Evolutionary conservation across 2,797 vertebrate genomes (phyloP), one percentile per base, ranked within the genome.

Genomic region (Lagocephalus sceleratus): DNA sequence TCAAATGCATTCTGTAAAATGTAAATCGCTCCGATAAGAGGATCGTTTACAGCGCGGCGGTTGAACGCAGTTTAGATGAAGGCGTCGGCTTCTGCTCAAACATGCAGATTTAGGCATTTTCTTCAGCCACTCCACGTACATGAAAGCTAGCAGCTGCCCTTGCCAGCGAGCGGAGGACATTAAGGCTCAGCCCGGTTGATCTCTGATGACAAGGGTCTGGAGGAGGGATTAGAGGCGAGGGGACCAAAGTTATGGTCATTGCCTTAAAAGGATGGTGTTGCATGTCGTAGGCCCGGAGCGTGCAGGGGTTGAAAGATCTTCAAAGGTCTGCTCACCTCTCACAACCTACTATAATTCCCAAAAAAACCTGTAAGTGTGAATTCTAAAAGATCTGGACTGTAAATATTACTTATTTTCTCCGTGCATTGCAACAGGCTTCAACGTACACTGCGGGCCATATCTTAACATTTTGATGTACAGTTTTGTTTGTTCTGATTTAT

Each of bases 191-290:
- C 74, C 69, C 63, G 76, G 87, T 86, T 87, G 85, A 87, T 90
- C 82, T 85, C 75, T 83, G 85, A 85, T 80, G 82, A 88, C 83
- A 81, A 84, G 71, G 76, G 84, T 88, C 84, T 88, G 81, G 75
- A 81, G 70, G 61, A 77, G 76, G 82, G 87, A 89, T 89, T 85
- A 88, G 76, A 86, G 74, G 66, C 65, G 68, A 55, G 64, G 66
- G 65, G 73, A 75, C 73, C 75, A 81, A 80, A 75, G 79, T 83
- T 82, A 75, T 74, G 80, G 83, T 88, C 84, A 86, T 72, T 76
- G 77, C 79, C 73, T 80, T 81, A 81, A 87, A 85, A 85, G 59
- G 77, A 82, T 73, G 70, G 84, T 51, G 69, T 56, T 71, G 74
- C 65, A 76, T 75, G 76, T 86, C 75, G 63, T 62, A 78, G 82